Percentiles rank a stretch among this genome's conserved stretches.
Conservation (phyloP, 2,888 invertebrate species). For the Bibio marci region DNA sequence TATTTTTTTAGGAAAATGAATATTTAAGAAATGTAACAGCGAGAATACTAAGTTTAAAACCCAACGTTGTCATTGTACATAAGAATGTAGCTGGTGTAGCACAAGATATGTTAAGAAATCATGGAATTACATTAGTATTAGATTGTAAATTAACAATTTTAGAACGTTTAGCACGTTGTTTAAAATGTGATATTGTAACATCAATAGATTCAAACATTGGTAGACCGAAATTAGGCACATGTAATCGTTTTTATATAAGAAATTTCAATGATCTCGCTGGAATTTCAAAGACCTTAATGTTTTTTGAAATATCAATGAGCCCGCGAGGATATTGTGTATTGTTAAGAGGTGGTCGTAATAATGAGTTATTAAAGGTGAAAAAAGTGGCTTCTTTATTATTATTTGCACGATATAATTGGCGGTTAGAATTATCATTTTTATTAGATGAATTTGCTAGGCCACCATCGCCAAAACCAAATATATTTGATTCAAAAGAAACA, state of each 20-base stretch:
- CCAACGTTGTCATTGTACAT: constrained; percentile 79
- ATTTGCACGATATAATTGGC: constrained; percentile 77
- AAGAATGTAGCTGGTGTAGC: constrained; percentile 74
- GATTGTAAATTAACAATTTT: constrained; percentile 73
- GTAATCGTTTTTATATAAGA: constrained; percentile 63
- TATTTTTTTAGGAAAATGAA: constrained; percentile 46
- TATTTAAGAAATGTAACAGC: constrained; percentile 72
- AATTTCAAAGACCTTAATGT: constrained; percentile 70
- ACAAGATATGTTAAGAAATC: constrained; percentile 64
- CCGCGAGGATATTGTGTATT: constrained; percentile 74
- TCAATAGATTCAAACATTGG: constrained; percentile 78
- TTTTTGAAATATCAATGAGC: constrained; percentile 77
- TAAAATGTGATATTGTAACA: constrained; percentile 68
- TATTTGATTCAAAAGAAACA: constrained; percentile 30
- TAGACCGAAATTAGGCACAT: constrained; percentile 65
- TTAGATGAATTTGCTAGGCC: constrained; percentile 74
- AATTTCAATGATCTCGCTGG: constrained; percentile 33
- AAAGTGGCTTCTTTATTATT: constrained; percentile 66
- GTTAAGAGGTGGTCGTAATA: constrained; percentile 59
- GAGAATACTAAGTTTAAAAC: constrained; percentile 65
- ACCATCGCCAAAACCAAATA: constrained; percentile 35
- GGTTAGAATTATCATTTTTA: constrained; percentile 77
- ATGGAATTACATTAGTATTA: constrained; percentile 70
- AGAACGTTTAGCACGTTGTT: constrained; percentile 58
- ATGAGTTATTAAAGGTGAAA: constrained; percentile 69